Evolutionary conservation across 2,797 vertebrate species (phyloP), one percentile per base, ranked within the genome.

Genomic region (Schizothorax lantsangensis): DNA sequence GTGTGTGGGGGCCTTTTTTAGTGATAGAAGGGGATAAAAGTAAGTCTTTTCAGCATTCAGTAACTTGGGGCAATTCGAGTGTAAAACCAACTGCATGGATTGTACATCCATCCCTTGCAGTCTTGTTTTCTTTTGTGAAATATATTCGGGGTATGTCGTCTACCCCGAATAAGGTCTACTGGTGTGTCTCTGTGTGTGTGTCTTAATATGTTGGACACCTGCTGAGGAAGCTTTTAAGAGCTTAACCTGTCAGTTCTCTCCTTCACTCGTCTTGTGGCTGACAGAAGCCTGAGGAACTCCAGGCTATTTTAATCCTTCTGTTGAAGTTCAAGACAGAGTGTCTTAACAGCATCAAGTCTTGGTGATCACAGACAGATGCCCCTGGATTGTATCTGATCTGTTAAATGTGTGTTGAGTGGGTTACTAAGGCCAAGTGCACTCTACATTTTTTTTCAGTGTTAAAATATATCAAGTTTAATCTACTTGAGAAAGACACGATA

Each of bases 191-290:
- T 64, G 36, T 52, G 57, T 75, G 33, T 47, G 23, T 36, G n/a
- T 52, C 43, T 5, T 68, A 69, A 86, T 38, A 6, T 75, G 69
- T 59, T 33, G 19, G 23, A 79, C 79, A 72, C 52, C 87, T 73
- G 43, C 77, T 71, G 72, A 86, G 84, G 82, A 88, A 86, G 84
- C 84, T 88, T 88, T 89, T 82, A 84, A 86, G 45, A 86, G 81
- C 81, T 89, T 88, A 89, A 64, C 59, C 40, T 78, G 74, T 79
- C 75, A 83, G 33, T 79, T 15, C 21, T 19, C 21, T 54, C 23
- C 75, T 45, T 66, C 36, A 59, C 15, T 45, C 30, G 30, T 47
- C 71, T 71, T 79, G 19, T 84, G 26, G 26, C 49, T 72, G 79
- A 71, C 72, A 57, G 87, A 80, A 75, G 57, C 62, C 71, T 26